Evolutionary conservation across 2,113 vertebrate genomes (phyloP).

Genomic region (Misgurnus mizolepis): DNA sequence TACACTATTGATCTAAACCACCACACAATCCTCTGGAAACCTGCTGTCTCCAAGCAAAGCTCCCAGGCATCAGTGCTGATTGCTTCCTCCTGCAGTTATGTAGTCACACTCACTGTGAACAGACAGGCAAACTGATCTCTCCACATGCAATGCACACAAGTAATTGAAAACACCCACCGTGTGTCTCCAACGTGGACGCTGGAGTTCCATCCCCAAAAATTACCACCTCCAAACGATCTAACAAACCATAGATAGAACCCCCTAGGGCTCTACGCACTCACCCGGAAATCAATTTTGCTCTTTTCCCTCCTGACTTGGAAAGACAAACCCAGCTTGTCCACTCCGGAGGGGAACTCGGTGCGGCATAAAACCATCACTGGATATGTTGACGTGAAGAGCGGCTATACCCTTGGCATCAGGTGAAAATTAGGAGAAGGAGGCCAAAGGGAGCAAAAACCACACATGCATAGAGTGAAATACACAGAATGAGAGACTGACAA

Average conservation of each 20-base stretch:
- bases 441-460: slow-evolving; percentile 4
- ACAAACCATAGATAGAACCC: slow-evolving; percentile 29
- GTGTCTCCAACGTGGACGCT: slow-evolving; percentile 19
- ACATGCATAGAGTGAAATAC: neutral
- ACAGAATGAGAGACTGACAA: neutral
- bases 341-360: neutral
- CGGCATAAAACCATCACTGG: slow-evolving; percentile 32
- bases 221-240: slow-evolving; percentile 21
- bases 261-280: slow-evolving; percentile 8
- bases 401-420: neutral
- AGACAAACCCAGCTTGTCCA: slow-evolving; percentile 26
- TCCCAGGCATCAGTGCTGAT: slow-evolving; percentile 23
- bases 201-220: slow-evolving; percentile 7
- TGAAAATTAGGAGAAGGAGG: slow-evolving; percentile 37
- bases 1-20: slow-evolving; percentile 21
- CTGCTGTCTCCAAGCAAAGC: slow-evolving; percentile 4
- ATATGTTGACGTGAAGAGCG: slow-evolving; percentile 36
- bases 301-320: neutral
- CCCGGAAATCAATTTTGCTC: slow-evolving; percentile 33
- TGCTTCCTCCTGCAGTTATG: slow-evolving; percentile 27
- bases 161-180: slow-evolving; percentile 41
- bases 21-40: neutral
- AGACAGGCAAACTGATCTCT: slow-evolving; percentile 8
- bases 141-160: slow-evolving; percentile 30
- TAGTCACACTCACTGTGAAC: slow-evolving; percentile 25